These are phyloP conservation scores for Anser brachyrhynchus DNA, from an alignment of 2,113 vertebrate species.

Conservation along the genomic window DNA sequence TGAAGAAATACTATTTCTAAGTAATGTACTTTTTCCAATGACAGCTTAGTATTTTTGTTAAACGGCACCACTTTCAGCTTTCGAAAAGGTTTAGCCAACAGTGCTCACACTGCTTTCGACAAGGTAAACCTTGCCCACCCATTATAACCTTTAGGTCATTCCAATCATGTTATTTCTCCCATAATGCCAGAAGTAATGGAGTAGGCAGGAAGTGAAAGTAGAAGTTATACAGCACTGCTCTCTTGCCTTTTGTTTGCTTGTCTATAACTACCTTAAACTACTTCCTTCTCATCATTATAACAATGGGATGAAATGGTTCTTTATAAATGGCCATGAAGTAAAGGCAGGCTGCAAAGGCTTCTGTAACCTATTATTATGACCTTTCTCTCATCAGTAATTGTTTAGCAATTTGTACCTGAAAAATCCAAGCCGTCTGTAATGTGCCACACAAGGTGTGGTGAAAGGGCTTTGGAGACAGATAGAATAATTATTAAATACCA, in stretches of 20 bases:
- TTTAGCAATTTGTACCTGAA: slow-evolving; percentile 83
- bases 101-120: slow-evolving; percentile 67
- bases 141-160: slow-evolving; percentile 79
- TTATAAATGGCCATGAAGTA: slow-evolving; percentile 79
- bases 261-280: slow-evolving; percentile 83
- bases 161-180: slow-evolving; percentile 80
- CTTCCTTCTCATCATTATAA: slow-evolving; percentile 82
- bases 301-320: slow-evolving; percentile 80
- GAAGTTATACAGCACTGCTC: slow-evolving; percentile 75
- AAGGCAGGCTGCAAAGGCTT: slow-evolving; percentile 75
- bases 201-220: slow-evolving; percentile 83
- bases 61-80: slow-evolving; percentile 76
- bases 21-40: slow-evolving; percentile 59
- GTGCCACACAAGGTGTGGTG: slow-evolving; percentile 68
- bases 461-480: slow-evolving; percentile 59
- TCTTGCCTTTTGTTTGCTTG: slow-evolving; percentile 81
- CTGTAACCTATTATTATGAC: slow-evolving; percentile 83
- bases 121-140: slow-evolving; percentile 74
- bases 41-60: slow-evolving; percentile 79
- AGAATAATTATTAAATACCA: slow-evolving; percentile 69
- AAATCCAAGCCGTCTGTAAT: slow-evolving; percentile 72
- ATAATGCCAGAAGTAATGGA: slow-evolving; percentile 80
- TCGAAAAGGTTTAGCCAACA: slow-evolving; percentile 76
- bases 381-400: slow-evolving; percentile 82
- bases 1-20: slow-evolving; percentile 52